Evolutionary conservation across 2,888 invertebrate genomes (phyloP).

Genomic region (Leptinotarsa juncta): DNA sequence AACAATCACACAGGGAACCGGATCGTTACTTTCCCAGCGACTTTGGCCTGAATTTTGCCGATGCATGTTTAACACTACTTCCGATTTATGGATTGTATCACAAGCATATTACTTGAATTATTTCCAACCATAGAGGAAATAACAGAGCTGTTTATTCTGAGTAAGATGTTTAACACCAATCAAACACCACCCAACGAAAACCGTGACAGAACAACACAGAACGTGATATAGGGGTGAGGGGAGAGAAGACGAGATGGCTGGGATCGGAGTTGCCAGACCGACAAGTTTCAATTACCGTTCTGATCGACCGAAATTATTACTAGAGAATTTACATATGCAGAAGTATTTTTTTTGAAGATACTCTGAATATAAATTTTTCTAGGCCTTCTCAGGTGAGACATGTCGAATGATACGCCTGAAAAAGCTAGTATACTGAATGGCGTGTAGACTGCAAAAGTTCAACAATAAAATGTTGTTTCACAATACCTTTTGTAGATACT

Average conservation of each 20-base stretch:
- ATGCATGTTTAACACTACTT: constrained; percentile 30
- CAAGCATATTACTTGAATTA: constrained; percentile 42
- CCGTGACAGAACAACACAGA: constrained; percentile 41
- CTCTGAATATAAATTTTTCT: too few relatives aligned
- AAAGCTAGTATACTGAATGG: too few relatives aligned
- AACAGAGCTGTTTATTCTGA: constrained; percentile 47
- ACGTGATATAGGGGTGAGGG: constrained; percentile 31
- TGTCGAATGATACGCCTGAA: too few relatives aligned
- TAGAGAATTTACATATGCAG: too few relatives aligned
- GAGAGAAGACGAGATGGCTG: constrained; percentile 27
- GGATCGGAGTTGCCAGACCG: not conserved
- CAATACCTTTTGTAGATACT: too few relatives aligned
- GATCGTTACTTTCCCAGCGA: constrained; percentile 39
- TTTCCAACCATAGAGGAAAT: constrained; percentile 45
- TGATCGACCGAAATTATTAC: not conserved
- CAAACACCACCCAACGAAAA: constrained; percentile 52
- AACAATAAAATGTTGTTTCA: too few relatives aligned
- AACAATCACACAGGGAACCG: constrained; percentile 38
- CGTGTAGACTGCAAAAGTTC: too few relatives aligned
- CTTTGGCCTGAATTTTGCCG: constrained; percentile 19
- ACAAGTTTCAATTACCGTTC: constrained; percentile 2
- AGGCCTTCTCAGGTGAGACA: too few relatives aligned
- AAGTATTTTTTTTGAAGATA: too few relatives aligned
- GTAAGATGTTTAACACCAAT: constrained; percentile 8
- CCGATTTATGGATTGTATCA: constrained; percentile 31